Base-by-base conservation (phyloP, 37 sponge, comb jelly and placozoan species). In the Diacarnus erythraeanus region DNA sequence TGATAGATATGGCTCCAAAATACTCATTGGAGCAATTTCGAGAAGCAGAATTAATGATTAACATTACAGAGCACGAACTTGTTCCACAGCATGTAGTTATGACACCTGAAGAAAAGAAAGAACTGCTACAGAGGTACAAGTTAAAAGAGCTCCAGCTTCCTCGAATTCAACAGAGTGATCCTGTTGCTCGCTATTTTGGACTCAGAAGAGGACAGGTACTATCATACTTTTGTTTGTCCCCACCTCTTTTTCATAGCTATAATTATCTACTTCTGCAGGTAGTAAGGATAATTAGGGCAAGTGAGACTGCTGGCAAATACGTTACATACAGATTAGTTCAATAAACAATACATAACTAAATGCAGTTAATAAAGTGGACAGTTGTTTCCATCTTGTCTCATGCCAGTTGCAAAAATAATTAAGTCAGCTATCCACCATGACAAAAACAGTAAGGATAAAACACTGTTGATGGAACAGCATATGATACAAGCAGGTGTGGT, bases 1-100 rank as follows among this genome's bases (percentile, higher is more conserved):
- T 96, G 71, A 72, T 90, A 25, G 96, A 95, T 79, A 96, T 96
- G 99, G 94, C 99, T 40, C 95, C 97, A 37, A 91, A 94, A 64
- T 96, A 94, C 77, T 94, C 84, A 41, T 74, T 98, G 84, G 99
- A 98, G 79, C 83, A 87, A 74, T 98, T 98, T 84, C 78, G 93
- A 64, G 99, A 98, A 65, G 95, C 97, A 12, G 99, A 98, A 84
- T 95, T 98, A 10, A 91, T 98, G 89, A 96, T 98, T 41, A 98
- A 98, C 57, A 96, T 98, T 69, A 98, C 97, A 15, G 99, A 96
- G 79, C 64, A 80, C 25, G 63, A 88, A 72, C 84, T 93, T 23
- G 99, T 98, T 10, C 99, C 99, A 27, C 80, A 94, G 77, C 99
- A 98, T 65, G 86, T 93, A 39, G 94, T 96, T 36, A 98, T 98